phyloP scores from a whole-genome alignment of 1,140 invertebrate species.

The Drosophila kohkoa region DNA sequence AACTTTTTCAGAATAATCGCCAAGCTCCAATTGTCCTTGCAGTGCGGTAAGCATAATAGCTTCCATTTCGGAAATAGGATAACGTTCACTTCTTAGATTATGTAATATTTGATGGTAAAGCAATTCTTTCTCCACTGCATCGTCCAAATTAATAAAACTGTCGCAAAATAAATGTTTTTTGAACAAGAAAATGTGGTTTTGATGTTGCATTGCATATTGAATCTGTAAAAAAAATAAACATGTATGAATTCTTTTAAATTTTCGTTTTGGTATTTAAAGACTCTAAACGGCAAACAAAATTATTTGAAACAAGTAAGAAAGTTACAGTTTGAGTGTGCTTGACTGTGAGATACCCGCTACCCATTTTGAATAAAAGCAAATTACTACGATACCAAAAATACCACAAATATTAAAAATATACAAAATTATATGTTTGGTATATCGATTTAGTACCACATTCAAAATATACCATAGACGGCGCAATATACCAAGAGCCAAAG shows the following conservation, averaged over 20 bases:
- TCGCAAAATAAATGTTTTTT: slow-evolving; percentile 97
- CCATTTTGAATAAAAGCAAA: too few species aligned
- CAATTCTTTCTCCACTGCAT: slow-evolving; percentile 97
- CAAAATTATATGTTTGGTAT: too few species aligned
- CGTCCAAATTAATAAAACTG: slow-evolving; percentile 92
- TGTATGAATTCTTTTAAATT: neutral
- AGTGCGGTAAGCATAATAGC: slow-evolving; percentile 97
- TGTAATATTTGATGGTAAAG: slow-evolving; percentile 98
- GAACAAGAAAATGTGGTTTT: slow-evolving; percentile 91
- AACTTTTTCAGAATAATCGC: slow-evolving; percentile 90
- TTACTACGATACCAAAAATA: too few species aligned
- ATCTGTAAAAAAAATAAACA: slow-evolving; percentile 22
- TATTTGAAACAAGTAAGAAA: too few species aligned
- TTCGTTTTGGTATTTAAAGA: neutral
- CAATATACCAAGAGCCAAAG: too few species aligned
- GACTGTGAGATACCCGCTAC: too few species aligned
- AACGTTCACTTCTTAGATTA: slow-evolving; percentile 94
- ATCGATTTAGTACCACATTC: too few species aligned
- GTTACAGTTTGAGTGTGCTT: too few species aligned
- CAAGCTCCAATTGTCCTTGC: slow-evolving; percentile 96
- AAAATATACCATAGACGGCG: too few species aligned
- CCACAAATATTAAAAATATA: too few species aligned
- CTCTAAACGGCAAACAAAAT: too few species aligned
- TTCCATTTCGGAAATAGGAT: slow-evolving; percentile 96
- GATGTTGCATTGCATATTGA: slow-evolving; percentile 47